A percentile compares a stretch with the other conserved stretches of the same genome.
Evolutionary conservation across 2,888 invertebrate species (phyloP).

Genomic region (Pachydiplax longipennis): DNA sequence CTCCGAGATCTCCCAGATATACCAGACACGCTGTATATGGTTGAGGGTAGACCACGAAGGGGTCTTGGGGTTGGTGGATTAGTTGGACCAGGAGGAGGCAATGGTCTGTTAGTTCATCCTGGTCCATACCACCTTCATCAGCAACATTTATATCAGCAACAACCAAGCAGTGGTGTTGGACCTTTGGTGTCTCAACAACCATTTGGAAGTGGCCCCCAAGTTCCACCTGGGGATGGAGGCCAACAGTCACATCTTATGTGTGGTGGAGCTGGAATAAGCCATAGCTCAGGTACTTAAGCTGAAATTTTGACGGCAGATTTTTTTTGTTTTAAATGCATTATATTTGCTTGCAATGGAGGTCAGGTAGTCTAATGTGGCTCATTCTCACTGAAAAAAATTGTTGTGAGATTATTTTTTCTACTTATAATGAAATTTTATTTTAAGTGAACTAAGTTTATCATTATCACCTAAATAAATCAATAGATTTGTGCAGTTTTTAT

Average conservation of each 20-base stretch:
- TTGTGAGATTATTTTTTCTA: no score
- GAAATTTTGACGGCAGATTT: not conserved
- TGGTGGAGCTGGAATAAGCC: slow-evolving; percentile 40
- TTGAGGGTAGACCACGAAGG: slow-evolving; percentile 64
- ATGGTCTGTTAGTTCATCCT: slow-evolving; percentile 15
- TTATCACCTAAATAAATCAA: no score
- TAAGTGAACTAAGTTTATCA: no score
- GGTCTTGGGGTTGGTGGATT: slow-evolving; percentile 64
- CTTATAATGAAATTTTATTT: no score
- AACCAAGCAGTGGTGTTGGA: slow-evolving; percentile 7
- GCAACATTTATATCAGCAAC: slow-evolving; percentile 31
- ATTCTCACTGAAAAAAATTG: not conserved
- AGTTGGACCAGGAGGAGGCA: slow-evolving; percentile 53
- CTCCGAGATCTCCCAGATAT: slow-evolving; percentile 80
- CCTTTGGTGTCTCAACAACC: slow-evolving; percentile 16
- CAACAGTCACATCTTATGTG: slow-evolving; percentile 32
- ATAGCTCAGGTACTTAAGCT: not conserved
- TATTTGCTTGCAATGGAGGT: not conserved
- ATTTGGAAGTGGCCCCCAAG: slow-evolving; percentile 19
- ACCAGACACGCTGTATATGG: slow-evolving; percentile 94
- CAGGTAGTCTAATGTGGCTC: not conserved
- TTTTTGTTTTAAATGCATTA: not conserved
- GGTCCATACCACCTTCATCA: slow-evolving; percentile 37
- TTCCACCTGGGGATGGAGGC: not conserved
- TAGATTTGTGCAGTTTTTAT: no score